Conservation (phyloP, 2,797 vertebrate species). For the Sebastes cheni region DNA sequence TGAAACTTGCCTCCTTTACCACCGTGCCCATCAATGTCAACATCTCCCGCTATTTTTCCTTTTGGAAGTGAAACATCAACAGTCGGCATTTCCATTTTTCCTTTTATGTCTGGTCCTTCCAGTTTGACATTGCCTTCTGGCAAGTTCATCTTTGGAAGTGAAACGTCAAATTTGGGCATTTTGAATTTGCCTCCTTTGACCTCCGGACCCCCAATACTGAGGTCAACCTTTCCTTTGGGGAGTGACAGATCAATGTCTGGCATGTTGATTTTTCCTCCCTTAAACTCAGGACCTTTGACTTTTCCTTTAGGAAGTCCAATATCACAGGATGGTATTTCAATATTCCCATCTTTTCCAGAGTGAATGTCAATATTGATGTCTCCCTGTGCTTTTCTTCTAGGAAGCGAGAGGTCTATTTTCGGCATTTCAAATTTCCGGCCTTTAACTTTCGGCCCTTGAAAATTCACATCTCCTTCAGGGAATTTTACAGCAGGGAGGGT, state of each 20-base stretch:
- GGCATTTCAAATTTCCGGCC: conserved; percentile 61
- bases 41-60: conserved; percentile 5
- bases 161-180: conserved; percentile 67
- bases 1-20: conserved; percentile 63
- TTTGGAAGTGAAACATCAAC: conserved; percentile 64
- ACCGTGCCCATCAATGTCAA: conserved; percentile 44
- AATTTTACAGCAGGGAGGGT: conserved; percentile 49
- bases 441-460: conserved; percentile 66
- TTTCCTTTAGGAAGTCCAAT: conserved; percentile 55
- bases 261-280: conserved; percentile 35
- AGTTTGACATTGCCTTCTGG: conserved; percentile 44
- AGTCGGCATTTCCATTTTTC: conserved; percentile 55
- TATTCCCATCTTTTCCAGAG: conserved; percentile 37
- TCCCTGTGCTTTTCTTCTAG: conserved; percentile 60
- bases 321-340: conserved; percentile 48
- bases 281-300: conserved; percentile 1
- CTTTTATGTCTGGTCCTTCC: conserved; percentile 37
- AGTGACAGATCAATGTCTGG: conserved; percentile 56
- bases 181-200: conserved; percentile 61
- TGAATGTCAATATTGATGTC: conserved; percentile 53
- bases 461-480: conserved; percentile 31
- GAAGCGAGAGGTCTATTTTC: conserved; percentile 61
- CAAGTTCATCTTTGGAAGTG: conserved; percentile 52
- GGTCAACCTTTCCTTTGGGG: conserved; percentile 26
- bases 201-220: conserved; percentile 22